phyloP scores from a whole-genome alignment of 53 echinoderm and acorn worm genomes.

The Pentamera pediparva region DNA sequence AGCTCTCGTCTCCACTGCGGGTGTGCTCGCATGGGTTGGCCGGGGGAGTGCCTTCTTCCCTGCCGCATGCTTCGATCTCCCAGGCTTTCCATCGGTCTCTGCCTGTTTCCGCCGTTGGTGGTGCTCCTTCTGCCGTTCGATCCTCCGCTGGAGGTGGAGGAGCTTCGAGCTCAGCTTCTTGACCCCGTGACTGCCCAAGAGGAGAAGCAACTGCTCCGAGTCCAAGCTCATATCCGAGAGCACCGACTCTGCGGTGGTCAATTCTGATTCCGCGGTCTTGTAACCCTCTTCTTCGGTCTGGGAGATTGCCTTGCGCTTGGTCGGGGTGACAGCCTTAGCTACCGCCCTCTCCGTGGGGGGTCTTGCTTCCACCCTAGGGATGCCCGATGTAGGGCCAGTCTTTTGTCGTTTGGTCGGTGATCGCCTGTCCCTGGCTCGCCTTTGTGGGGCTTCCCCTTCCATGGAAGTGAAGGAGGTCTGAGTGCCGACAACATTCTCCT shows the following conservation, averaged over 20 bases:
- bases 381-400: not conserved
- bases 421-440: not conserved
- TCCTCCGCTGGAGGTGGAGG: conserved; percentile 68
- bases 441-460: not conserved
- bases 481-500: not conserved
- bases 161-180: conserved; percentile 87
- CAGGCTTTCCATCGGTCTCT: conserved; percentile 27
- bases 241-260: conserved; percentile 36
- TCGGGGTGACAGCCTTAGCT: not conserved
- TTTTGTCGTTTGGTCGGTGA: conserved; percentile 3
- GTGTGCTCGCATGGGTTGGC: conserved; percentile 60
- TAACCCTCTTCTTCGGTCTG: conserved; percentile 15
- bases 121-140: conserved; percentile 85
- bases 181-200: conserved; percentile 81
- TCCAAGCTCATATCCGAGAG: conserved; percentile 84
- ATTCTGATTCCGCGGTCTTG: not conserved
- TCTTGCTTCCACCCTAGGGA: conserved; percentile 4
- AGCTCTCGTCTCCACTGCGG: conserved; percentile 42
- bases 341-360: conserved; percentile 1
- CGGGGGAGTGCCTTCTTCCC: conserved; percentile 21
- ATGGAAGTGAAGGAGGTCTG: not conserved
- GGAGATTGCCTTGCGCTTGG: conserved; percentile 14
- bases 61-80: not conserved
- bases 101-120: conserved; percentile 60
- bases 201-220: conserved; percentile 71